Base-by-base conservation (phyloP, 2,113 vertebrate genomes). In the Sisor rabdophorus region DNA sequence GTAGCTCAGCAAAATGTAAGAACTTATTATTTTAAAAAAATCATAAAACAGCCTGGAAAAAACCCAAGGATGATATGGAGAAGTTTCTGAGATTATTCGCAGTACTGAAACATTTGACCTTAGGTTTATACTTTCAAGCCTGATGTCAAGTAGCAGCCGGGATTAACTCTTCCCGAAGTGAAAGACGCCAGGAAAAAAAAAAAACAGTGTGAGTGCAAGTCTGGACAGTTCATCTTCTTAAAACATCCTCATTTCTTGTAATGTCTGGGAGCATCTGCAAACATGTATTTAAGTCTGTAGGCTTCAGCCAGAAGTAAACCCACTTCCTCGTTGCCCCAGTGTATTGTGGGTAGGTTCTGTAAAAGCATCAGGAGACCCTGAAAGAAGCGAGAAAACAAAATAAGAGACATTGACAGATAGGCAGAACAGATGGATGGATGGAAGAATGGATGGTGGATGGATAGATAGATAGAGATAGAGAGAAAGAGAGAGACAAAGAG, bases 201-300 rank as follows among this genome's bases (percentile, higher is more conserved):
- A 44, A 44, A 44, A 10, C 6, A 44, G 8, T 44, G 32, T 36
- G 32, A 36, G 6, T 36, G 32, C 32, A 36, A 6, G 48, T 17
- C 8, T 4, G 36, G 70, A n/a, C 0, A 17, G 28, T 11, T 4
- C 56, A 48, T 40, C 22, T 10, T 26, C 24, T 71, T 20, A 5
- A 55, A 63, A 54, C 56, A 67, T 83, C 81, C 90, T 91, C 95
- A 99, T 92, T 95, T 96, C 87, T 93, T 95, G 87, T 98, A 98
- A 91, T 98, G 97, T 79, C 95, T 98, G 7, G 97, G 97, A 20
- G 97, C 97, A 0, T 99, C 96, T 0, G 97, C 97, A 76, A 99
- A 99, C 96, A 96, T 98, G 87, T 98, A 99, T 88, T 99, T 98
- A 71, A 99, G 95, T 92, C 97, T 94, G 86, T 99, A 99, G 0